These are phyloP conservation scores for Oryzias javanicus DNA, from an alignment of 2,113 vertebrate genomes.

Conservation along the genomic window DNA sequence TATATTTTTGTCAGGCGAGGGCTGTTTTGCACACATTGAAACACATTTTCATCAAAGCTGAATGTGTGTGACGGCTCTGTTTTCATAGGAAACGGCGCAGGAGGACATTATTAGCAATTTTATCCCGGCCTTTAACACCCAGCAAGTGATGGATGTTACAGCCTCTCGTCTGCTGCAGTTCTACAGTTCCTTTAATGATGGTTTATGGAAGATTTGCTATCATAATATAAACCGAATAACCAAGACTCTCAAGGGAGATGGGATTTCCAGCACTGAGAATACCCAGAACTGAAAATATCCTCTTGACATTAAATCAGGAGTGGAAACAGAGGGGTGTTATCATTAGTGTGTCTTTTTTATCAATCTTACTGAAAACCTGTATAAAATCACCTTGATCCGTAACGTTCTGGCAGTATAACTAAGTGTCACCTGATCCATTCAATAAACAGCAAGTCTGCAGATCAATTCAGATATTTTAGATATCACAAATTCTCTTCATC, in stretches of 20 bases:
- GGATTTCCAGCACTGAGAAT: not conserved
- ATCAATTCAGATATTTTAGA: too few relatives aligned
- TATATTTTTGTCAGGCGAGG: not conserved
- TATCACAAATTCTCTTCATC: too few relatives aligned
- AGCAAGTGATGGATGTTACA: constrained; percentile 3
- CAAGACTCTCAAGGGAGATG: constrained; percentile 14
- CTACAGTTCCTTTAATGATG: not conserved
- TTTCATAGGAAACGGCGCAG: constrained; percentile 8
- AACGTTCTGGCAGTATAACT: too few relatives aligned
- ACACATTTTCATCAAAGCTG: constrained; percentile 43
- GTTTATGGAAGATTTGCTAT: constrained; percentile 1
- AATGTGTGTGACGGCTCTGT: not conserved
- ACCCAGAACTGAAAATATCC: not conserved
- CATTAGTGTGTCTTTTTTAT: not conserved
- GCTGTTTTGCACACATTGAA: constrained; percentile 21
- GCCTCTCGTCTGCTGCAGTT: not conserved
- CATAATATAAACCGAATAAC: constrained; percentile 12
- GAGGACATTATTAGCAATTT: constrained; percentile 19
- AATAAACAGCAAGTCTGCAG: too few relatives aligned
- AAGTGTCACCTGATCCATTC: too few relatives aligned
- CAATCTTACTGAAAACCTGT: too few relatives aligned
- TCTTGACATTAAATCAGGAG: not conserved
- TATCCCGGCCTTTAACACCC: constrained; percentile 22
- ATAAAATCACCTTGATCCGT: too few relatives aligned
- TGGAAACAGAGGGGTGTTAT: not conserved